Base-by-base conservation (phyloP, 2,797 vertebrate species). In the Lepus townsendii region DNA sequence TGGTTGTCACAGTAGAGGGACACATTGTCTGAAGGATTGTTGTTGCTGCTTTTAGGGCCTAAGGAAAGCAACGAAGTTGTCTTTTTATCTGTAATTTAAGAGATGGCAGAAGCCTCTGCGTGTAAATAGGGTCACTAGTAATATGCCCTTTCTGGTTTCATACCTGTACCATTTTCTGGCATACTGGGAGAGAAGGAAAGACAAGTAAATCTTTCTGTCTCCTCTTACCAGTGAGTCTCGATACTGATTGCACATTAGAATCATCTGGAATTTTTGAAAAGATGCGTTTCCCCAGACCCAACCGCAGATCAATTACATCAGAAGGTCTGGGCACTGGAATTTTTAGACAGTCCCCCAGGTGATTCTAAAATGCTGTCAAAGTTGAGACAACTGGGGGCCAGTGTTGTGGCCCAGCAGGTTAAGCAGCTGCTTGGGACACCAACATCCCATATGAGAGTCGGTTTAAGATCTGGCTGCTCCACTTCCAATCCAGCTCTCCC, bases 61-160 rank as follows among this genome's bases (percentile, higher is more conserved):
- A 12, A 93, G 26, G 19, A 57, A 93, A 93, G 24, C 27, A 6
- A 79, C 42, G 30, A 91, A 69, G 22, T 42, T 52, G 32, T 60
- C 38, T 91, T 88, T 42, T 63, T 38, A 73, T 42, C n/a, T 83
- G 69, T 71, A 52, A 57, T 94, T 85, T 88, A 78, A 68, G 80
- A 76, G 22, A 77, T 72, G 30, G 47, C 62, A 69, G 62, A 78
- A 35, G 3, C 35, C 32, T 93, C 47, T 83, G 14, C 24, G 20
- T 83, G 27, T 50, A 52, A 63, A 72, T 27, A 60, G 52, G 24
- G 78, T 72, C 14, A 6, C 85, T 93, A n/a, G 69, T 78, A 83
- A 84, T 35, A 57, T 35, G 14, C 6, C 30, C 54, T 76, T 77
- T 88, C 35, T 87, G 91, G 38, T 77, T 71, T 89, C 26, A 87